Conservation (phyloP, 2,797 vertebrate species). For the Halcyon leucocephala region DNA sequence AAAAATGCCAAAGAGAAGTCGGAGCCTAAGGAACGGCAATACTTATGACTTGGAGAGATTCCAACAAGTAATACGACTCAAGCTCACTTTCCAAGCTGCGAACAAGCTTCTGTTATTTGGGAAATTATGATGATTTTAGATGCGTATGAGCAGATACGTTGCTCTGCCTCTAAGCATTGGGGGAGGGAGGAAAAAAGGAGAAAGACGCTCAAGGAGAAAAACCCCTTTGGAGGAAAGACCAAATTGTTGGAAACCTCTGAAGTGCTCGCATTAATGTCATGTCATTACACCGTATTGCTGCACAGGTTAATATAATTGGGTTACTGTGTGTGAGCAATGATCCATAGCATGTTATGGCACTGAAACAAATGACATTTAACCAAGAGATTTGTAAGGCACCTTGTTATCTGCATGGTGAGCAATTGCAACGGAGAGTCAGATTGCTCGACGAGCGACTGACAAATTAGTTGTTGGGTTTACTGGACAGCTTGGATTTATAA, state of each 20-base stretch:
- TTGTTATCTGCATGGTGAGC: conserved; percentile 86
- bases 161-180: conserved; percentile 55
- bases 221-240: conserved; percentile 43
- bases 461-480: conserved; percentile 86
- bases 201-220: conserved; percentile 54
- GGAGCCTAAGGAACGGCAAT: neutral
- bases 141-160: neutral
- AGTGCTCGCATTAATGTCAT: conserved; percentile 81
- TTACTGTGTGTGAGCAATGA: conserved; percentile 86
- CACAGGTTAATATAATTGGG: conserved; percentile 89
- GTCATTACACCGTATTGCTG: conserved; percentile 84
- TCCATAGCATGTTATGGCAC: conserved; percentile 85
- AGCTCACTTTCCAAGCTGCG: neutral
- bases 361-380: conserved; percentile 90
- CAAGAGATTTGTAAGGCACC: conserved; percentile 84
- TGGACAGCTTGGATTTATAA: conserved; percentile 86
- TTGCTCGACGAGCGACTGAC: conserved; percentile 81
- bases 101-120: neutral
- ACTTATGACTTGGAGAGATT: neutral
- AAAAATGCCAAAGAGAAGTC: neutral
- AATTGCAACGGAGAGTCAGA: conserved; percentile 79
- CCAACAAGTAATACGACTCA: neutral
- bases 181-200: neutral
- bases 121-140: neutral
- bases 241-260: conserved; percentile 71